A percentile compares a stretch with the other conserved stretches of the same genome.
These are phyloP conservation scores for Melopsittacus undulatus DNA, from an alignment of 2,797 vertebrate genomes.

Conservation along the genomic window DNA sequence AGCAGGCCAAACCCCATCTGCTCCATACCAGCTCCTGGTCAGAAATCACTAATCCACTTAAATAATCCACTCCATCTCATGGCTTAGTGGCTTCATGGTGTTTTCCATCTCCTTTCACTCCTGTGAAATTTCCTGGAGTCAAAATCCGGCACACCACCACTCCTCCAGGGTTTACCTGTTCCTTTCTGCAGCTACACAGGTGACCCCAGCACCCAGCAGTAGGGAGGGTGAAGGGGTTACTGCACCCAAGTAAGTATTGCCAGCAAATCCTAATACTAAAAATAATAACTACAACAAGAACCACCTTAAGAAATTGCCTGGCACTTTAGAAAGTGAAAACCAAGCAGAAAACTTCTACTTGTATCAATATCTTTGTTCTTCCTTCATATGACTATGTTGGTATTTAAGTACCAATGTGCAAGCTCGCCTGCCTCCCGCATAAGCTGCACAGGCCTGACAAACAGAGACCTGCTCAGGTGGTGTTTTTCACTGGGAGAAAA, in stretches of 20 bases:
- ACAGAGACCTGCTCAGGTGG: conserved; percentile 43
- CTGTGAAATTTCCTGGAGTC: not conserved
- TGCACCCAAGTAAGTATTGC: accelerated
- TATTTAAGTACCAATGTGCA: not conserved
- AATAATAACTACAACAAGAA: not conserved
- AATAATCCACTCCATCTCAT: not conserved
- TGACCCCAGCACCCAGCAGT: accelerated
- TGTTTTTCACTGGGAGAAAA: not conserved
- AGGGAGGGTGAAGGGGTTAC: not conserved
- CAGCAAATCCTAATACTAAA: not conserved
- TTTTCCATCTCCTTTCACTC: conserved; percentile 36
- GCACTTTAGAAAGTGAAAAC: not conserved
- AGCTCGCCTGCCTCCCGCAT: not conserved
- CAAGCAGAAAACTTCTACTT: not conserved
- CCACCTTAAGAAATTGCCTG: not conserved
- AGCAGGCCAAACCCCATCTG: not conserved
- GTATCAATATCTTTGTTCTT: not conserved
- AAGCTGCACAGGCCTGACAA: accelerated
- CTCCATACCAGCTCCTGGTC: not conserved
- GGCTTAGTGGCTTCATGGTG: not conserved
- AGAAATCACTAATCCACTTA: conserved; percentile 51
- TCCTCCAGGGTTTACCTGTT: not conserved
- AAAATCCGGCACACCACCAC: accelerated
- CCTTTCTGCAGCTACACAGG: not conserved
- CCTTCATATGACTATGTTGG: not conserved